Evolutionary conservation across 2,888 invertebrate genomes (phyloP), one percentile per base, ranked within the genome.

Genomic region (Conomelus anceps): DNA sequence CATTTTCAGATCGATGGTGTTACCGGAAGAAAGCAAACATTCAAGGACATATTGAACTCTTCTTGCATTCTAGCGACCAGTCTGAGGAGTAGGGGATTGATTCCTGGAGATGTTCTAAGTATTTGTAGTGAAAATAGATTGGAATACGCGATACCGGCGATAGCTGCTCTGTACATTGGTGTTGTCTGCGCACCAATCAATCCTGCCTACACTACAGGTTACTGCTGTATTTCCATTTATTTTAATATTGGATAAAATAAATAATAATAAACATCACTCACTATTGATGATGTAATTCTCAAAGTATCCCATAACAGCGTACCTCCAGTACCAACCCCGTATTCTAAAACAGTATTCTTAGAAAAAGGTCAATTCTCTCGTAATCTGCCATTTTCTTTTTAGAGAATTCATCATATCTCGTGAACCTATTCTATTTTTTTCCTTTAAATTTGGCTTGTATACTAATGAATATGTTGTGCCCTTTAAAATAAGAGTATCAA

Each of bases 71-170:
- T 97, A 89, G 95, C 96, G 0, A 95, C 95, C 0, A 95, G 95
- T 91, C 94, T 97, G 88, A 94, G 96, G 88, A 95, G 96, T 92
- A 94, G 96, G 87, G 95, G 96, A 90, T 92, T 97, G 20, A 93
- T 93, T 89, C 94, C 95, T 91, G 95, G 95, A 0, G 96, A 97
- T 92, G 94, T 96, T 0, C 93, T 97, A 0, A 96, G 96, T 0
- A 92, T 97, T 20, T 95, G 96, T 92, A 92, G 97, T 89, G 97
- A 97, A 0, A 97, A 98, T 92, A 92, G 96, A 23, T 97, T 97
- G 0, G 97, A 97, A 93, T 96, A 95, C 92, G 95, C 96, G 0
- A 93, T 97, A 23, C 94, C 95, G 0, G 92, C 95, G 20, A 92
- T 96, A 92, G 97, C 96, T 0, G 94, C 95, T 84, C 92, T 96